Evolutionary conservation across 2,113 vertebrate genomes (phyloP).

Genomic region (Onychostruthus taczanowskii): DNA sequence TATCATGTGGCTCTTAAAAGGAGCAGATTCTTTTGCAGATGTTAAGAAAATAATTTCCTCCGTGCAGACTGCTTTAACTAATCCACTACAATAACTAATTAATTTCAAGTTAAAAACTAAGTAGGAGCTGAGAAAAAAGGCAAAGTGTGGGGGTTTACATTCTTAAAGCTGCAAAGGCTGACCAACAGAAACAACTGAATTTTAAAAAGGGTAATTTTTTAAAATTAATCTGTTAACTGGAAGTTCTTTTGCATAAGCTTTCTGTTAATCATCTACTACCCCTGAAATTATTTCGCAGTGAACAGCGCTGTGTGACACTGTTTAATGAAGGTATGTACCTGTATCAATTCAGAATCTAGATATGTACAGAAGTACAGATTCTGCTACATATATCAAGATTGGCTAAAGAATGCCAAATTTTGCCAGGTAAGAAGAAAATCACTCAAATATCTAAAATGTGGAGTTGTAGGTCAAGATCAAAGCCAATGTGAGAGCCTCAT

Average conservation of each 20-base stretch:
- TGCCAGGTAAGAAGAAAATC: background rate
- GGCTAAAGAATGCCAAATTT: background rate
- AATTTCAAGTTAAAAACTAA: background rate
- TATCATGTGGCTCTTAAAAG: background rate
- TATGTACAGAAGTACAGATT: background rate
- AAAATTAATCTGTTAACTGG: background rate
- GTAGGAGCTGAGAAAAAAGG: background rate
- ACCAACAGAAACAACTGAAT: background rate
- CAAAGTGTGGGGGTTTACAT: background rate
- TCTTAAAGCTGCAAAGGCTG: background rate
- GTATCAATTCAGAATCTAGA: background rate
- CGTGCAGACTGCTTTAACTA: background rate
- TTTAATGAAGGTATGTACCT: background rate
- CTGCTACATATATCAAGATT: background rate
- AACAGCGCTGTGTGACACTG: background rate
- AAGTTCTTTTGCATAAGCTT: background rate
- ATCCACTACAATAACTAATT: background rate
- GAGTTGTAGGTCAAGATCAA: background rate
- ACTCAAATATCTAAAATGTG: background rate
- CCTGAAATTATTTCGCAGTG: background rate
- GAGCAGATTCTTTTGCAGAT: background rate
- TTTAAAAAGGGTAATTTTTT: background rate
- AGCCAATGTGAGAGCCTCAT: background rate
- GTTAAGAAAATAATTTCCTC: background rate
- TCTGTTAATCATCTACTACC: background rate